phyloP scores from a whole-genome alignment of 2,797 vertebrate genomes.

The Enteromius anoplus region DNA sequence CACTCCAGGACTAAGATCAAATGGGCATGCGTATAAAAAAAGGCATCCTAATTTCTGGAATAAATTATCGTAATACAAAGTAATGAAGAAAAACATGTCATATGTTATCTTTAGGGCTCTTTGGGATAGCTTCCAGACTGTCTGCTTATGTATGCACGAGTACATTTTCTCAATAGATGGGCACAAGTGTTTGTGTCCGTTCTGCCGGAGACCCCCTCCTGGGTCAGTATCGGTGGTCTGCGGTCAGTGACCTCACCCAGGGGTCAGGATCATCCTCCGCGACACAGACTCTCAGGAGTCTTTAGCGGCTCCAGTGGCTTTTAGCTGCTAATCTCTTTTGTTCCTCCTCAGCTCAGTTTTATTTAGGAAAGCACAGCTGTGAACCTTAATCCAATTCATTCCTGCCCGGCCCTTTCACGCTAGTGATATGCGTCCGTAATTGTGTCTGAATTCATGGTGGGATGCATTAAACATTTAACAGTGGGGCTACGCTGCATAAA shows the following conservation, averaged over 20 bases:
- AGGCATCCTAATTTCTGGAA: not conserved
- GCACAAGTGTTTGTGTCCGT: conserved; percentile 36
- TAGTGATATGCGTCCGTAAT: conserved; percentile 36
- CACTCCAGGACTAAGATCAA: not conserved
- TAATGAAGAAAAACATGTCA: not conserved
- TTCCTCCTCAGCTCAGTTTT: conserved; percentile 53
- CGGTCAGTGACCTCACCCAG: conserved; percentile 67
- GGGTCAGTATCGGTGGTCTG: conserved; percentile 64
- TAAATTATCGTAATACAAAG: not conserved
- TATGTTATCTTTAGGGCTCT: not conserved
- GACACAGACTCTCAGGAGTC: conserved; percentile 54
- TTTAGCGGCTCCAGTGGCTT: conserved; percentile 50
- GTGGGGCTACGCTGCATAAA: conserved; percentile 15
- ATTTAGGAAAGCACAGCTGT: conserved; percentile 56
- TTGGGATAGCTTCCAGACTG: not conserved
- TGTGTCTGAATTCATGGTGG: conserved; percentile 25
- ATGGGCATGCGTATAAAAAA: not conserved
- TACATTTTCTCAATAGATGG: conserved; percentile 25
- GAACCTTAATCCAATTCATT: conserved; percentile 51
- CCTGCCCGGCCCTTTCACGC: conserved; percentile 33
- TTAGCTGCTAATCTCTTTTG: conserved; percentile 53
- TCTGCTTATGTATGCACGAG: conserved; percentile 25
- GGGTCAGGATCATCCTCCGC: conserved; percentile 65
- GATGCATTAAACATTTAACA: conserved; percentile 29
- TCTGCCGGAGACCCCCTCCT: conserved; percentile 6